Conservation (phyloP, 2,888 invertebrate genomes). For the Selenia dentaria region DNA sequence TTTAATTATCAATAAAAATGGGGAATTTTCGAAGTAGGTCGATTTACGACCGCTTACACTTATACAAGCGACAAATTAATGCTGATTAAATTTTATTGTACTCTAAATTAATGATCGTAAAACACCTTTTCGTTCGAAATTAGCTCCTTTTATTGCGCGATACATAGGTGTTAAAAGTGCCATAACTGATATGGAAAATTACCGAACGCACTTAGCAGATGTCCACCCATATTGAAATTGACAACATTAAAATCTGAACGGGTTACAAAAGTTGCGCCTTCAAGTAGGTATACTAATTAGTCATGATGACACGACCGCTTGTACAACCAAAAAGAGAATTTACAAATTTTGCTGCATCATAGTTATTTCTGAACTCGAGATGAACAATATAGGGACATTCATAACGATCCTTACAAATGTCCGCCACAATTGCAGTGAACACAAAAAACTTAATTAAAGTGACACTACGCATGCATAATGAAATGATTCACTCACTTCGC, state of each 20-base stretch:
- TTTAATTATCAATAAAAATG: slow-evolving; percentile 76
- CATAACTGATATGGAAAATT: slow-evolving; percentile 36
- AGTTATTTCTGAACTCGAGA: slow-evolving; percentile 58
- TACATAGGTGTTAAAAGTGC: slow-evolving; percentile 32
- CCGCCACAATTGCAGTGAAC: slow-evolving; percentile 63
- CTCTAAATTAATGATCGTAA: slow-evolving; percentile 50
- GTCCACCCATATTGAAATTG: slow-evolving; percentile 16
- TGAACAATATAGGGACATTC: slow-evolving; percentile 58
- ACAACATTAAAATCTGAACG: slow-evolving; percentile 10
- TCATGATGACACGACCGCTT: slow-evolving; percentile 25
- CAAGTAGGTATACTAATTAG: slow-evolving; percentile 21
- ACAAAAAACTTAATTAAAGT: slow-evolving; percentile 79
- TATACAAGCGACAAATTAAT: slow-evolving; percentile 49
- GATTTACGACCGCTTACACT: slow-evolving; percentile 54
- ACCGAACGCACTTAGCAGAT: slow-evolving; percentile 32
- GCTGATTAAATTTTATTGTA: slow-evolving; percentile 57
- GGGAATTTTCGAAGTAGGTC: slow-evolving; percentile 51
- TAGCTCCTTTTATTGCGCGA: slow-evolving; percentile 34
- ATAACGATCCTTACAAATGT: slow-evolving; percentile 66
- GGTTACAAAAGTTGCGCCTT: slow-evolving; percentile 5
- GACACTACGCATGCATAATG: slow-evolving; percentile 77
- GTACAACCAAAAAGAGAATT: slow-evolving; percentile 1
- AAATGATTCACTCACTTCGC: slow-evolving; percentile 66
- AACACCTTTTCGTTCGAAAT: slow-evolving; percentile 35
- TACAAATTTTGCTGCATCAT: slow-evolving; percentile 52